Evolutionary conservation across 2,888 invertebrate genomes (phyloP), one percentile per base, ranked within the genome.

Genomic region (Leptura quadrifasciata): DNA sequence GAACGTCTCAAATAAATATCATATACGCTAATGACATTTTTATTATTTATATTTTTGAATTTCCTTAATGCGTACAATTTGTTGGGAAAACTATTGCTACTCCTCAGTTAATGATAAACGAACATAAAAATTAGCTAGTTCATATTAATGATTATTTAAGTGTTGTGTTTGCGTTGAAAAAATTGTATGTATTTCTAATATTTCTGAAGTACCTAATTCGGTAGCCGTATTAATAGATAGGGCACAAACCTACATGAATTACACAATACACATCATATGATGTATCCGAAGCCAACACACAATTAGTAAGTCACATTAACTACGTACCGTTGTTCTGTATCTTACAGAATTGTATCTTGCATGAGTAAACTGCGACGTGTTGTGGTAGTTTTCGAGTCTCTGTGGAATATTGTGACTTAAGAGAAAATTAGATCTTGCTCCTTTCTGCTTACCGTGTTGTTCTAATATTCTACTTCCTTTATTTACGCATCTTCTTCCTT

Each of bases 351-450:
- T 85, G 83, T 85, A 85, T 84, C 84, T 79, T 85, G 84, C 85
- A 85, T 85, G 84, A 84, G 84, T 84, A 85, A 84, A 84, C 84
- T 84, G 84, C 82, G 84, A 84, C 84, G 83, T 85, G 84, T 84
- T 85, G 86, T 81, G 85, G 85, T 83, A 55, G 73, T 55, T 67
- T 85, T 80, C 81, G 80, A 80, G 80, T 84, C 86, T 82, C 86
- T 67, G 67, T 85, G 85, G 86, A 83, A 80, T 77, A 79, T 77
- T 84, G 83, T 84, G 86, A 85, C 86, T 86, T 85, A 84, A n/a
- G 81, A 82, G 85, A 85, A 85, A 86, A 85, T 85, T 85, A 85
- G 85, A 85, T 85, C 84, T 82, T 82, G 80, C 81, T 81, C 79
- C 84, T 82, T 81, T 81, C 84, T 81, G 74, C 78, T 75, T 79